Evolutionary conservation across 2,797 vertebrate genomes (phyloP).

Genomic region (Pachyuromys duprasi): DNA sequence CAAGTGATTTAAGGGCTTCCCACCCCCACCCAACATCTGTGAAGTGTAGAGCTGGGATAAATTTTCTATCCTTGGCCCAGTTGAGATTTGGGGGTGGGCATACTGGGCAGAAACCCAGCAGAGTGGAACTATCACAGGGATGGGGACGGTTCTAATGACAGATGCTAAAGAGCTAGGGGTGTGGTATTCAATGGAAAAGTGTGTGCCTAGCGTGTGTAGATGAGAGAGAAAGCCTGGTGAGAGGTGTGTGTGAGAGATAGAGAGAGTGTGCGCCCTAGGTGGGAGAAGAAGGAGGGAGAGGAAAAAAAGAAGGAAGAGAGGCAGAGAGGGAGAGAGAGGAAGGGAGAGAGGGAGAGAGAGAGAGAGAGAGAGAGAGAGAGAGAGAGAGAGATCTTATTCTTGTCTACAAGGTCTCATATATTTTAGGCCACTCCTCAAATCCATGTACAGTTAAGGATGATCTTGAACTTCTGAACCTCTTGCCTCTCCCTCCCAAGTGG

Average conservation of each 20-base stretch:
- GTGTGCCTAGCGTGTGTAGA: not conserved
- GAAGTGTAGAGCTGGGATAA: not conserved
- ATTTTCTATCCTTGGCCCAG: not conserved
- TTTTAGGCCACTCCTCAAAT: not conserved
- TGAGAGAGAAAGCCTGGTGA: not conserved
- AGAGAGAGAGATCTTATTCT: not conserved
- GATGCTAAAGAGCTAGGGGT: not conserved
- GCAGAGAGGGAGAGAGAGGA: not conserved
- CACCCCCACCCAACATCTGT: not conserved
- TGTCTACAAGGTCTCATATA: not conserved
- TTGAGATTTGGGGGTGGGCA: not conserved
- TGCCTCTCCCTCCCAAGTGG: not conserved
- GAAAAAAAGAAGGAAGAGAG: no score
- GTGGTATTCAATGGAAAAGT: not conserved
- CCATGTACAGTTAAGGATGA: not conserved
- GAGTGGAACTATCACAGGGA: not conserved
- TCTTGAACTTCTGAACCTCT: not conserved
- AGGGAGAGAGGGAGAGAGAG: not conserved
- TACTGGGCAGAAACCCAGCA: not conserved
- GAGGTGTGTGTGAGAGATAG: no score
- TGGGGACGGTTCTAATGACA: not conserved
- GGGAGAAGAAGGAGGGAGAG: no score
- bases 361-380: not conserved
- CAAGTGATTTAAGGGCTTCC: not conserved
- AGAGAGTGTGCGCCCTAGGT: no score